phyloP scores from a whole-genome alignment of 2,113 vertebrate species.

The Phylloscopus whistleri region DNA sequence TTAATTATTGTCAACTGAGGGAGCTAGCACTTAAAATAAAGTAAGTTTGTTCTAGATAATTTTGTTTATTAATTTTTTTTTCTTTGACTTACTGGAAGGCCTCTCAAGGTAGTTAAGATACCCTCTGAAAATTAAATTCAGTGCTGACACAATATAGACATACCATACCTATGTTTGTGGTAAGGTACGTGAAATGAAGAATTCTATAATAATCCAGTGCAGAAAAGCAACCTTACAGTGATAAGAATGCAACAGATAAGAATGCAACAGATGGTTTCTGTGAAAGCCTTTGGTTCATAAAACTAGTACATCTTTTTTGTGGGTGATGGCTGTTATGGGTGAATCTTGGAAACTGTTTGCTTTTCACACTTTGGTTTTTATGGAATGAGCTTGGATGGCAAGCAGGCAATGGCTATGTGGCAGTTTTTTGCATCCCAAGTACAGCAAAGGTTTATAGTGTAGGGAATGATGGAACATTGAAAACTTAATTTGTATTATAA shows the following conservation, averaged over 20 bases:
- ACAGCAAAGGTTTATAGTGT: not conserved
- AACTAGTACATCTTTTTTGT: not conserved
- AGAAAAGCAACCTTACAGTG: not conserved
- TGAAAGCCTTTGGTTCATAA: not conserved
- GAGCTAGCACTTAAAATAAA: not conserved
- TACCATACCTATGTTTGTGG: not conserved
- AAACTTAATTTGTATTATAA: not conserved
- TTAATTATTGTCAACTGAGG: not conserved
- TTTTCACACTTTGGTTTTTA: not conserved
- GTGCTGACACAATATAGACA: not conserved
- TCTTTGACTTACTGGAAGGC: not conserved
- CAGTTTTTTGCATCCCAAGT: not conserved
- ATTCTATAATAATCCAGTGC: not conserved
- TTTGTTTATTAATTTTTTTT: not conserved
- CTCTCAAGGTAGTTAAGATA: not conserved
- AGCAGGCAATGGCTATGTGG: not conserved
- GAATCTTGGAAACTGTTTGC: not conserved
- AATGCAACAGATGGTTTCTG: not conserved
- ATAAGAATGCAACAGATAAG: not conserved
- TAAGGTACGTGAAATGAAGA: not conserved
- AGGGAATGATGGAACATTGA: not conserved
- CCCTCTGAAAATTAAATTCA: not conserved
- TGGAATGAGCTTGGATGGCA: not conserved
- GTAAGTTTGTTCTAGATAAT: not conserved
- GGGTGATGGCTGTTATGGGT: not conserved